phyloP scores from a whole-genome alignment of 2,797 vertebrate genomes.

The Melopsittacus undulatus region DNA sequence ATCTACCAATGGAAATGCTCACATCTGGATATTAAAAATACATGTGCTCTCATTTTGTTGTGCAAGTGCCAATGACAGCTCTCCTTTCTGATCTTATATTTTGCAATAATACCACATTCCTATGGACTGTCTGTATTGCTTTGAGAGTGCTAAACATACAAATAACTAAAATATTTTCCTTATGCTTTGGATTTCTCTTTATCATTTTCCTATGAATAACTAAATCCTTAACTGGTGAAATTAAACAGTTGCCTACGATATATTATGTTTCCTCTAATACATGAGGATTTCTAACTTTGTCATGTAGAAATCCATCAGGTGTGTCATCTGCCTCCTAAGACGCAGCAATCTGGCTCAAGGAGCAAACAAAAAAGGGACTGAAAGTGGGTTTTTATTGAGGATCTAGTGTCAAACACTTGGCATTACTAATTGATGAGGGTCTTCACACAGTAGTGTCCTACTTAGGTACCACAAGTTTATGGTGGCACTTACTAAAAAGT shows the following conservation, averaged over 20 bases:
- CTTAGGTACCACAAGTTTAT: background rate
- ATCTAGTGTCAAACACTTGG: background rate
- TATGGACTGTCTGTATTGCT: background rate
- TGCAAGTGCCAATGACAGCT: background rate
- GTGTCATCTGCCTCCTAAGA: background rate
- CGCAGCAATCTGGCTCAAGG: background rate
- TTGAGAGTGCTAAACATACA: background rate
- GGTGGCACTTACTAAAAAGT: background rate
- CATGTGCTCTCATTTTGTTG: background rate
- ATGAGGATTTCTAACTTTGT: background rate
- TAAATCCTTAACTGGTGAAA: background rate
- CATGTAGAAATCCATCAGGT: fast-evolving
- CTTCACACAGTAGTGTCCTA: background rate
- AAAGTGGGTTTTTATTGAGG: background rate
- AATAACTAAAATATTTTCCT: background rate
- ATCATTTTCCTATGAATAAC: background rate
- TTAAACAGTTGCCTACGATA: background rate
- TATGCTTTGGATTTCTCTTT: background rate
- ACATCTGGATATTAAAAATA: background rate
- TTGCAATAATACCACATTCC: background rate
- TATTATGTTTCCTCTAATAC: background rate
- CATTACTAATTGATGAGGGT: background rate
- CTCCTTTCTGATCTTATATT: background rate
- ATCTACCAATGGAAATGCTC: background rate
- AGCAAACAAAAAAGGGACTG: background rate